phyloP scores from a whole-genome alignment of 2,113 vertebrate genomes.

The Prochilodus magdalenae region DNA sequence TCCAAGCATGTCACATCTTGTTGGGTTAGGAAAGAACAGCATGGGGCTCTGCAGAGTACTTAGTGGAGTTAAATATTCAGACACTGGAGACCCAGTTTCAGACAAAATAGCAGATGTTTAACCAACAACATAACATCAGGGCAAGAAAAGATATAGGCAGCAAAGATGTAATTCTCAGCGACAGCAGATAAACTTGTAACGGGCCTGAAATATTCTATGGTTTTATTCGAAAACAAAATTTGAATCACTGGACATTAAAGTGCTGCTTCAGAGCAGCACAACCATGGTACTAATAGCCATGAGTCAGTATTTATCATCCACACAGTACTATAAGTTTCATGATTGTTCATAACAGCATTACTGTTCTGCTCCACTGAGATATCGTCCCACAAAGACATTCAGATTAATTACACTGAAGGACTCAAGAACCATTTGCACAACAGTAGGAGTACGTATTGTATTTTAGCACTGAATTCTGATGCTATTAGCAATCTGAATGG shows the following conservation, averaged over 20 bases:
- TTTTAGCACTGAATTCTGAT: neutral
- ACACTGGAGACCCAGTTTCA: constrained; percentile 27
- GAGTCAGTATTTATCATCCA: constrained; percentile 23
- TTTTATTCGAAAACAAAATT: neutral
- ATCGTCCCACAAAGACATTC: constrained; percentile 3
- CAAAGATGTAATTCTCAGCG: neutral
- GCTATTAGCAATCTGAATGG: constrained; percentile 7
- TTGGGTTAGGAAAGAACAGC: constrained; percentile 42
- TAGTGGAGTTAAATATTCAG: constrained; percentile 31
- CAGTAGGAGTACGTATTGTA: neutral
- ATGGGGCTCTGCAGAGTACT: constrained; percentile 42
- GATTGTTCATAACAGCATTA: constrained; percentile 12
- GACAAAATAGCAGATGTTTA: constrained; percentile 17
- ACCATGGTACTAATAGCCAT: neutral
- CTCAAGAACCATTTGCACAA: constrained; percentile 9
- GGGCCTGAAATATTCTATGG: neutral
- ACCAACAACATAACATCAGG: neutral
- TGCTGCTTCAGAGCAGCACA: neutral
- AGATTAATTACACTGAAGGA: neutral
- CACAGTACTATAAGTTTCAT: constrained; percentile 27
- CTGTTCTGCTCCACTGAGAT: neutral
- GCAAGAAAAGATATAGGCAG: constrained; percentile 5
- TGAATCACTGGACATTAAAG: constrained; percentile 10
- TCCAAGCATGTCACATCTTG: constrained; percentile 50
- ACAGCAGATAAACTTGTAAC: neutral